A percentile compares a stretch with the other conserved stretches of the same genome.
phyloP scores from a whole-genome alignment of 2,113 vertebrate species.

The Nycticebus coucang region DNA sequence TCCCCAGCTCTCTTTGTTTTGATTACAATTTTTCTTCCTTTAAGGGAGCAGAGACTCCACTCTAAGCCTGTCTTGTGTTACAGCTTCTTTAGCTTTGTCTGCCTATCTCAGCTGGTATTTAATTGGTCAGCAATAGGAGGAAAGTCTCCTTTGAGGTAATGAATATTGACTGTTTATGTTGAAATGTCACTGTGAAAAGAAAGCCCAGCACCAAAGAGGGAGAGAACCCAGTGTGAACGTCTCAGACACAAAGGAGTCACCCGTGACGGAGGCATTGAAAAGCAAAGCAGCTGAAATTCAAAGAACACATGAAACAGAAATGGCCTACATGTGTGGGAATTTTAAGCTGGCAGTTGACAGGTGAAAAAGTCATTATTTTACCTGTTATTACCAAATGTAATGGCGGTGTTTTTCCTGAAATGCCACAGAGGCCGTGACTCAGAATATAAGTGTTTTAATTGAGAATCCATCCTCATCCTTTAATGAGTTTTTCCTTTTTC shows the following conservation, averaged over 20 bases:
- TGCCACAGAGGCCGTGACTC: slow-evolving; percentile 59
- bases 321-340: slow-evolving; percentile 89
- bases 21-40: slow-evolving; percentile 74
- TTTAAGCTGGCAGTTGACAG: slow-evolving; percentile 84
- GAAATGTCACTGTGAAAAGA: slow-evolving; percentile 95
- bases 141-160: slow-evolving; percentile 93
- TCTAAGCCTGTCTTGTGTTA: slow-evolving; percentile 79
- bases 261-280: slow-evolving; percentile 87
- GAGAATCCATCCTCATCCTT: slow-evolving; percentile 71
- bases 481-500: slow-evolving; percentile 64
- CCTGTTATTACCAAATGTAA: slow-evolving; percentile 82
- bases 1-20: slow-evolving; percentile 80
- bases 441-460: slow-evolving; percentile 69
- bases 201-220: slow-evolving; percentile 90
- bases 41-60: slow-evolving; percentile 75
- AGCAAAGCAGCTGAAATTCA: slow-evolving; percentile 88
- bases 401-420: slow-evolving; percentile 79
- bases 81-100: slow-evolving; percentile 86
- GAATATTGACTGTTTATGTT: slow-evolving; percentile 97
- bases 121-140: slow-evolving; percentile 96
- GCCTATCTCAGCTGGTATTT: slow-evolving; percentile 94
- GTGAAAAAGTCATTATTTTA: slow-evolving; percentile 87
- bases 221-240: slow-evolving; percentile 91
- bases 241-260: slow-evolving; percentile 93
- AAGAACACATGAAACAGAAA: slow-evolving; percentile 85